Conservation (phyloP, 2,113 vertebrate species). For the Marmota flaviventris region DNA sequence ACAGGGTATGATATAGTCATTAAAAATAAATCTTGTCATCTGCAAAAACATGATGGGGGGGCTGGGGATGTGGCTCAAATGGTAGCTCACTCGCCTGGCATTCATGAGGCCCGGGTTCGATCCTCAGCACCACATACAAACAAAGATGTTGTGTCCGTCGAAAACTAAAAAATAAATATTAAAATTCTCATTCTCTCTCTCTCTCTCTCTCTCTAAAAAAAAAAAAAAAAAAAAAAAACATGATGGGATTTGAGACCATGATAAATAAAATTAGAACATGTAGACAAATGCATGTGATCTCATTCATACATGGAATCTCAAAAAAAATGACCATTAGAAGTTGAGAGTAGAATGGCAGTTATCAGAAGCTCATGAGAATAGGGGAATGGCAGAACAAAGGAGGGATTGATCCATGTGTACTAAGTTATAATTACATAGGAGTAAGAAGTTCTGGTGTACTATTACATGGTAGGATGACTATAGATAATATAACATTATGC, state of each 20-base stretch:
- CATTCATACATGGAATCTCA: neutral
- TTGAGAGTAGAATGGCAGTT: neutral
- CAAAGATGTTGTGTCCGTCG: too few relatives aligned
- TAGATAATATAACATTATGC: neutral
- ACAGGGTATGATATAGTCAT: neutral
- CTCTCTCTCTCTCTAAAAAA: neutral
- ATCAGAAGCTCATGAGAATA: neutral
- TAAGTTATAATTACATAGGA: neutral
- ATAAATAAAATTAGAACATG: neutral
- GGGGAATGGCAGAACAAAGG: neutral
- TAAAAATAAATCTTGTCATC: neutral
- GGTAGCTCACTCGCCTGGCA: too few relatives aligned
- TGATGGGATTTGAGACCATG: neutral
- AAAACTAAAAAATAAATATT: too few relatives aligned
- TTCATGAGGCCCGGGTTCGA: too few relatives aligned
- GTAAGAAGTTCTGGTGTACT: neutral
- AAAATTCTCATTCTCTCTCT: too few relatives aligned
- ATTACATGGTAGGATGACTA: too few relatives aligned
- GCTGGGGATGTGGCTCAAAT: too few relatives aligned
- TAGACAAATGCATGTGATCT: neutral
- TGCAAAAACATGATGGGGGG: neutral
- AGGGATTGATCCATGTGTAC: neutral
- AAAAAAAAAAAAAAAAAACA: neutral
- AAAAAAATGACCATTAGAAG: neutral
- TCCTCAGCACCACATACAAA: too few relatives aligned